Evolutionary conservation across 2,888 invertebrate genomes (phyloP).

Genomic region (Calameuta idolon): DNA sequence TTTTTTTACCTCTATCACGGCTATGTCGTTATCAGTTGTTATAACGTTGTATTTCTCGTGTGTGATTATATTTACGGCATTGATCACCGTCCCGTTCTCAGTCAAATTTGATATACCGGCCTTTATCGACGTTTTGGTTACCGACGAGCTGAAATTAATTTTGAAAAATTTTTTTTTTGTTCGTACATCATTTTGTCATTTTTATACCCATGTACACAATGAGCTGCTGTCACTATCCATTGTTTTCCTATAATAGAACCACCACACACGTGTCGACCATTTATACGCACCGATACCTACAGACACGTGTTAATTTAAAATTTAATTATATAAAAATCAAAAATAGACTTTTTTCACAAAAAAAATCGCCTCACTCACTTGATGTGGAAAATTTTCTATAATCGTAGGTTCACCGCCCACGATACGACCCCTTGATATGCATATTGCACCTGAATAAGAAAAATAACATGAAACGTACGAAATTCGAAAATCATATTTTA

Average conservation of each 20-base stretch:
- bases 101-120: background rate
- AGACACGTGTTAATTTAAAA: constrained; percentile 14
- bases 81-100: constrained; percentile 14
- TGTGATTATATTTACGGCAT: constrained; percentile 35
- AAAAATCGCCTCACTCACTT: constrained; percentile 41
- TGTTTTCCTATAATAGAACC: constrained; percentile 54
- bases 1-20: constrained; percentile 47
- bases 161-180: background rate
- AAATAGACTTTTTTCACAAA: background rate
- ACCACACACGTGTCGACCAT: constrained; percentile 52
- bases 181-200: background rate
- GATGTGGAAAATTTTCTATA: constrained; percentile 61
- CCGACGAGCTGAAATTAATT: constrained; percentile 22
- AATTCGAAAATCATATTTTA: background rate
- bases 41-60: constrained; percentile 49
- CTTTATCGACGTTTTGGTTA: background rate
- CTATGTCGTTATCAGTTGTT: constrained; percentile 55
- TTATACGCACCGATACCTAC: constrained; percentile 53
- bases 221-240: constrained; percentile 59
- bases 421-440: constrained; percentile 40
- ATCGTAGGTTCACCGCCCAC: constrained; percentile 57
- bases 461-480: background rate
- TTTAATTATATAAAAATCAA: background rate
- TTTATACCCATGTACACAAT: constrained; percentile 48
- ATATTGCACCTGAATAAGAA: background rate